These are phyloP conservation scores for Peromyscus polionotus DNA, from an alignment of 2,113 vertebrate species.

Conservation along the genomic window DNA sequence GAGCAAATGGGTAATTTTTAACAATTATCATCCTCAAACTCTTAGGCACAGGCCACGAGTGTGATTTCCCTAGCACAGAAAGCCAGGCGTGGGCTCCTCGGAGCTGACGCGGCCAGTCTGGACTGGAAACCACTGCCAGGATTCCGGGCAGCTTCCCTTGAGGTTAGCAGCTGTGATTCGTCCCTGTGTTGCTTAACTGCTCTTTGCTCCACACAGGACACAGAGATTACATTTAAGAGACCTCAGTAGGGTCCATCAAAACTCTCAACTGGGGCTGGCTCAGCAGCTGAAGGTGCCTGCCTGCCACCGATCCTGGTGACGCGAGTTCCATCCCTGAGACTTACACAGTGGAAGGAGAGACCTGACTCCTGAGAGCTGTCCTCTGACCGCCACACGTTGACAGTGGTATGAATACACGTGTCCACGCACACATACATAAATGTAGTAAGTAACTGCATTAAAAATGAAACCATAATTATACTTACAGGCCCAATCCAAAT, in stretches of 20 bases:
- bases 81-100: neutral
- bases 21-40: slow-evolving; percentile 33
- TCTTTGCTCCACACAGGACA: neutral
- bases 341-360: neutral
- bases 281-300: neutral
- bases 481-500: slow-evolving; percentile 27
- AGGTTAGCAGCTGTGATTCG: slow-evolving; percentile 27
- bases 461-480: neutral
- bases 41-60: neutral
- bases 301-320: neutral
- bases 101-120: neutral
- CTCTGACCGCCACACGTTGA: neutral
- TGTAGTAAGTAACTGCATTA: neutral
- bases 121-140: neutral
- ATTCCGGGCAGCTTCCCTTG: neutral
- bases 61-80: slow-evolving; percentile 33
- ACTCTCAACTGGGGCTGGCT: neutral
- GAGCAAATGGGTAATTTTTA: slow-evolving; percentile 31
- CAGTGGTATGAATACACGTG: neutral
- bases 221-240: slow-evolving; percentile 9
- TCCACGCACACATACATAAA: neutral
- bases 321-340: neutral
- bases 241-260: neutral
- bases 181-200: slow-evolving; percentile 17
- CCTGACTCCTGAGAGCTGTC: neutral